phyloP scores from a whole-genome alignment of 2,888 invertebrate species.

The Syritta pipiens region DNA sequence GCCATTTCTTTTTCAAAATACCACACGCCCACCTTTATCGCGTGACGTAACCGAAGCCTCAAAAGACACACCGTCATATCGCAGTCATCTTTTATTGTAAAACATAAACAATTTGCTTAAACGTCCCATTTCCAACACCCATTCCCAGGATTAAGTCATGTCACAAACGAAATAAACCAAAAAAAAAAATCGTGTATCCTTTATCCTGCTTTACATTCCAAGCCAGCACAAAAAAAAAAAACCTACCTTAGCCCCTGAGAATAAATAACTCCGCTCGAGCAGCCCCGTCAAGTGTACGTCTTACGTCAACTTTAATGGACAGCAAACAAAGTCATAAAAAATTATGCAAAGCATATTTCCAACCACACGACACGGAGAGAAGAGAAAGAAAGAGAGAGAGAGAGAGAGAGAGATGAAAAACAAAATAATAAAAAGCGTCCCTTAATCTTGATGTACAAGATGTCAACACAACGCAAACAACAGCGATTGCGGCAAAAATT shows the following conservation, averaged over 20 bases:
- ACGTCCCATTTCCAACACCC: background rate
- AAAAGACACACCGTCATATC: no score
- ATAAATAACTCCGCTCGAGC: constrained; percentile 2
- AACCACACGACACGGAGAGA: background rate
- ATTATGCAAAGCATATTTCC: constrained; percentile 58
- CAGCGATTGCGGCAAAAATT: constrained; percentile 45
- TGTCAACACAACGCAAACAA: constrained; percentile 53
- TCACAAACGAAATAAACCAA: background rate
- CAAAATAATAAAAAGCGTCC: constrained; percentile 51
- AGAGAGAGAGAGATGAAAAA: constrained; percentile 18
- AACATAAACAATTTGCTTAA: constrained; percentile 1
- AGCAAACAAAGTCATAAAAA: constrained; percentile 60
- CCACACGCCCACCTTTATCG: no score
- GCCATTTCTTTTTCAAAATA: no score
- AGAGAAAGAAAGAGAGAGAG: background rate
- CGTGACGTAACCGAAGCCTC: no score
- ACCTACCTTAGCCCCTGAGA: constrained; percentile 12
- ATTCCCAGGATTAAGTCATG: constrained; percentile 4
- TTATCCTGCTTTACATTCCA: background rate
- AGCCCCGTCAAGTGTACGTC: constrained; percentile 30
- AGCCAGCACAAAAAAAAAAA: background rate
- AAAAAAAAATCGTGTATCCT: background rate
- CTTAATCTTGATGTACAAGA: constrained; percentile 53
- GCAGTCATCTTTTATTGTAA: no score
- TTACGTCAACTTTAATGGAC: constrained; percentile 58